A percentile compares a stretch with the other conserved stretches of the same genome.
These are phyloP conservation scores for Eristalinus aeneus DNA, from an alignment of 2,888 invertebrate species.

Conservation along the genomic window DNA sequence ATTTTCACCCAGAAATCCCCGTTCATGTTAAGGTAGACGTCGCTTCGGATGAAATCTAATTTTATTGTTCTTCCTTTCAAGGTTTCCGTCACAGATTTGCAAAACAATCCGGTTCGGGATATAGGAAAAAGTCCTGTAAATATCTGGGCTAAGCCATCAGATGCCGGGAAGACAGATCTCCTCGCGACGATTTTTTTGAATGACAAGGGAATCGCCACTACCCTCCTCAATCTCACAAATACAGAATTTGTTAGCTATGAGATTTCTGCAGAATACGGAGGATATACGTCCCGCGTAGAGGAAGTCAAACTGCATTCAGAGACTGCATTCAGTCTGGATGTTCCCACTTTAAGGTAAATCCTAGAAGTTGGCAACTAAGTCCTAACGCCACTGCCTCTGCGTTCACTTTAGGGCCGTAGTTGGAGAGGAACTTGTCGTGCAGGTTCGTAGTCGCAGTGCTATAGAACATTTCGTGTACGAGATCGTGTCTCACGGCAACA, in stretches of 20 bases:
- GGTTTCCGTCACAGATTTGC: conserved; percentile 84
- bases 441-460: conserved; percentile 86
- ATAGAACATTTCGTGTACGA: conserved; percentile 88
- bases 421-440: conserved; percentile 87
- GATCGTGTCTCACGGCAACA: conserved; percentile 92
- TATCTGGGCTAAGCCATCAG: not conserved
- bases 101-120: conserved; percentile 84
- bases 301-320: too few species aligned
- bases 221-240: not conserved
- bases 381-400: not conserved
- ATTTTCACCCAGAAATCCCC: conserved; percentile 92
- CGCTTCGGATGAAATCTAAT: not conserved
- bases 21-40: conserved; percentile 77
- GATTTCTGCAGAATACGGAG: too few species aligned
- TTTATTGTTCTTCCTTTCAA: not conserved
- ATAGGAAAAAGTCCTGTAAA: not conserved
- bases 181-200: not conserved
- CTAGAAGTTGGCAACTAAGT: too few species aligned
- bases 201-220: not conserved
- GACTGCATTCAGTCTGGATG: not conserved
- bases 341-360: not conserved
- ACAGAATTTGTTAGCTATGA: not conserved
- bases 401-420: conserved; percentile 82
- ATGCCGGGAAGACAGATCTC: too few species aligned
- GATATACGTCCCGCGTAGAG: too few species aligned